Percentiles rank a stretch among this genome's conserved stretches.
phyloP scores from a whole-genome alignment of 2,113 vertebrate species.

The Hydropotes inermis region DNA sequence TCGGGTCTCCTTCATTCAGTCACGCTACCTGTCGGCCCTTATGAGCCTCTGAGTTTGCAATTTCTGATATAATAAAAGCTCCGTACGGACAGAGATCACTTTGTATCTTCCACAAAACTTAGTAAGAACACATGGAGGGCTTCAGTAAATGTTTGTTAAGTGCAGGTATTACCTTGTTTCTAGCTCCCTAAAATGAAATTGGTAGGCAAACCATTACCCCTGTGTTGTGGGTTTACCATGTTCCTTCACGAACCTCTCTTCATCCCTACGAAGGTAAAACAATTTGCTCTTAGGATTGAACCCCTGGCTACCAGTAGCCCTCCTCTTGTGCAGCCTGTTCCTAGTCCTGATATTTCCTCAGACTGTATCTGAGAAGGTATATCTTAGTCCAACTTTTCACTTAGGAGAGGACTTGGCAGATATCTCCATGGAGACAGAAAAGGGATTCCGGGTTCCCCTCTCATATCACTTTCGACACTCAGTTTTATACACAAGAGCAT shows the following conservation, averaged over 20 bases:
- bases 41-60: background rate
- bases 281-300: background rate
- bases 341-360: background rate
- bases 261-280: background rate
- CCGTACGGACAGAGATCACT: background rate
- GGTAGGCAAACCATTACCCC: background rate
- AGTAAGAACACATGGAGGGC: background rate
- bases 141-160: background rate
- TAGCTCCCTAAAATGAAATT: background rate
- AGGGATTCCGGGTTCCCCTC: background rate
- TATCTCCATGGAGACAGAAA: background rate
- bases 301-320: background rate
- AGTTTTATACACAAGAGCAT: background rate
- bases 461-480: background rate
- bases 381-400: background rate
- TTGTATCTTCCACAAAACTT: background rate
- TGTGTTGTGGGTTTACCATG: background rate
- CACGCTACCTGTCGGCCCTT: background rate
- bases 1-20: background rate
- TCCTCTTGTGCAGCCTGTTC: background rate
- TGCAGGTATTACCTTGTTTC: background rate
- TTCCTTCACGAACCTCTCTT: background rate
- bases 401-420: background rate
- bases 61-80: background rate
- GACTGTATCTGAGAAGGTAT: background rate